These are phyloP conservation scores for Leptinotarsa juncta DNA, from an alignment of 2,888 invertebrate species.

Conservation along the genomic window DNA sequence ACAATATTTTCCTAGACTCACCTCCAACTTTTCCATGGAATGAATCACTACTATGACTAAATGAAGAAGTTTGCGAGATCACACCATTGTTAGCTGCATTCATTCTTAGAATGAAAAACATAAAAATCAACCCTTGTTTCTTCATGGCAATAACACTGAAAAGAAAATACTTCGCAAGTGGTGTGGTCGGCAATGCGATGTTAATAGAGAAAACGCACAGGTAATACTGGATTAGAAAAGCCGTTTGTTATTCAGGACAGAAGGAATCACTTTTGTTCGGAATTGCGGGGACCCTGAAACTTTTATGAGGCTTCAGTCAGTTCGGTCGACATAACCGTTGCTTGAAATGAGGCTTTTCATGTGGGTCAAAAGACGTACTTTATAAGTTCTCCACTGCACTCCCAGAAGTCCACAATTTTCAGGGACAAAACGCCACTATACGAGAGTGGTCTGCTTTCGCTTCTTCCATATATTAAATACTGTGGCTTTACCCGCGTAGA, in stretches of 20 bases:
- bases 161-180: constrained; percentile 3
- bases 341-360: constrained; percentile 1
- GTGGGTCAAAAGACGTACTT: neutral
- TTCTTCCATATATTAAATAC: too few relatives aligned
- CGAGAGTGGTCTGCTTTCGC: too few relatives aligned
- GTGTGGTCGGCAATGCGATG: constrained; percentile 3
- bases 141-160: constrained; percentile 6
- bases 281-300: constrained; percentile 6
- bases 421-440: neutral
- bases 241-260: constrained; percentile 36
- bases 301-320: constrained; percentile 23
- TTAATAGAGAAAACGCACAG: constrained; percentile 29
- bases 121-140: constrained; percentile 4
- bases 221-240: constrained; percentile 40
- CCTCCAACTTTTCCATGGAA: neutral
- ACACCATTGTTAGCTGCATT: neutral
- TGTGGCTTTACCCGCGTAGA: too few relatives aligned
- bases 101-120: neutral
- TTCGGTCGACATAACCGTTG: constrained; percentile 6
- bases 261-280: constrained; percentile 34
- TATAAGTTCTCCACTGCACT: neutral
- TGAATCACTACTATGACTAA: neutral
- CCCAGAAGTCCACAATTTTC: neutral
- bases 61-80: neutral
- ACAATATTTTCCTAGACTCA: neutral